These are phyloP conservation scores for Baronia brevicornis DNA, from an alignment of 2,888 invertebrate species.

Conservation along the genomic window DNA sequence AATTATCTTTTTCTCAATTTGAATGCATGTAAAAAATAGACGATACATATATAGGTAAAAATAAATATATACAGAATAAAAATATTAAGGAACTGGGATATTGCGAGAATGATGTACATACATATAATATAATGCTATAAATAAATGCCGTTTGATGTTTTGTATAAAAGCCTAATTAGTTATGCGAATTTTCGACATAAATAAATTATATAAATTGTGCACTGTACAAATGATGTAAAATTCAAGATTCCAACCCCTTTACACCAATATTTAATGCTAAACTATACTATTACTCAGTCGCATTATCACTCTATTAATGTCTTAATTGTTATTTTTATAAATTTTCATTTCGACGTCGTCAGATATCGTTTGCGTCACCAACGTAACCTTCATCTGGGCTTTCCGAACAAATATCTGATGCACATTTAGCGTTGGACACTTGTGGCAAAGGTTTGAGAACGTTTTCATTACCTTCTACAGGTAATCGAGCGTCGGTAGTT, in stretches of 20 bases:
- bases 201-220: conserved; percentile 17
- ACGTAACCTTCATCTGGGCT: conserved; percentile 93
- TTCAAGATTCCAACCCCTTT: conserved; percentile 1
- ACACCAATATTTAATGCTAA: conserved; percentile 31
- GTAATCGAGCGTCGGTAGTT: conserved; percentile 68
- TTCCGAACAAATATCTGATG: conserved; percentile 78
- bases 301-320: conserved; percentile 69
- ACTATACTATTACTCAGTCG: conserved; percentile 67
- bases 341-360: conserved; percentile 74
- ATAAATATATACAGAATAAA: too few relatives aligned
- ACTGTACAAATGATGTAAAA: conserved; percentile 23
- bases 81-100: too few relatives aligned
- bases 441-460: conserved; percentile 60
- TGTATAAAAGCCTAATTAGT: neutral
- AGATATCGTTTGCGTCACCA: conserved; percentile 85
- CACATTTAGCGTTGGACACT: conserved; percentile 66
- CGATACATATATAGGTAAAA: too few relatives aligned
- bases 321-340: conserved; percentile 61
- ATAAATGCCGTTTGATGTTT: too few relatives aligned
- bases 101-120: too few relatives aligned
- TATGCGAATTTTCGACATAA: neutral
- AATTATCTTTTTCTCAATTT: too few relatives aligned
- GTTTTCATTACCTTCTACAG: conserved; percentile 54
- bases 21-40: too few relatives aligned
- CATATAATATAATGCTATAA: too few relatives aligned